Conservation (phyloP, 2,888 invertebrate species). For the Luffia ferchaultella region DNA sequence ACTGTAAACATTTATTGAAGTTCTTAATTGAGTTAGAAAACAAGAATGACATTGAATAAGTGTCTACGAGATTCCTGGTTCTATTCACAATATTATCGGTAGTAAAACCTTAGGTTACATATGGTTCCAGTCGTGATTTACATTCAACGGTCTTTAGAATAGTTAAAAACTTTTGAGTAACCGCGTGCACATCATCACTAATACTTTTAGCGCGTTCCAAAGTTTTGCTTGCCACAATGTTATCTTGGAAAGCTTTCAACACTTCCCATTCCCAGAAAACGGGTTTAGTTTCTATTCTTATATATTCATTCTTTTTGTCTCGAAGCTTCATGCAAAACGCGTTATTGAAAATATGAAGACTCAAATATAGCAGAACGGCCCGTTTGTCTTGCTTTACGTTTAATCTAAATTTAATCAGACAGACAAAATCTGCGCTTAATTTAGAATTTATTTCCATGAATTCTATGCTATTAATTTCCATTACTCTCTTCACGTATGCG, state of each 20-base stretch:
- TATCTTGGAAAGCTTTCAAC: constrained; percentile 33
- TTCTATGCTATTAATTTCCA: constrained; percentile 30
- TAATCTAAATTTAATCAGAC: constrained; percentile 42
- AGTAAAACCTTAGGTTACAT: too few relatives aligned
- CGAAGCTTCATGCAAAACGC: constrained; percentile 35
- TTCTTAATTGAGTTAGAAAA: too few relatives aligned
- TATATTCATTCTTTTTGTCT: constrained; percentile 23
- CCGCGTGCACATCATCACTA: constrained; percentile 4
- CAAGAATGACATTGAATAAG: too few relatives aligned
- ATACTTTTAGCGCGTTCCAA: neutral
- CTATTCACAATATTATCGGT: too few relatives aligned
- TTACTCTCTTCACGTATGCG: constrained; percentile 33
- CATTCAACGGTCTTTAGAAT: constrained; percentile 11
- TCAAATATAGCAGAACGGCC: constrained; percentile 29
- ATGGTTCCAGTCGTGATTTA: too few relatives aligned
- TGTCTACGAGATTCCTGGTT: too few relatives aligned
- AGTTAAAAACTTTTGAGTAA: constrained; percentile 8
- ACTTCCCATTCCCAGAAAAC: constrained; percentile 56
- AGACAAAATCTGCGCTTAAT: constrained; percentile 21
- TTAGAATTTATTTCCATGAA: constrained; percentile 25
- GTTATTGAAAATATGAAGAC: constrained; percentile 26
- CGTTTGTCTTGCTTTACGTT: constrained; percentile 31
- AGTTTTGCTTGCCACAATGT: constrained; percentile 13
- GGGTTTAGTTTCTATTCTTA: constrained; percentile 31
- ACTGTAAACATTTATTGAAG: too few relatives aligned